Evolutionary conservation across 2,888 invertebrate species (phyloP), one percentile per base, ranked within the genome.

Genomic region (Anthoptus insignis): DNA sequence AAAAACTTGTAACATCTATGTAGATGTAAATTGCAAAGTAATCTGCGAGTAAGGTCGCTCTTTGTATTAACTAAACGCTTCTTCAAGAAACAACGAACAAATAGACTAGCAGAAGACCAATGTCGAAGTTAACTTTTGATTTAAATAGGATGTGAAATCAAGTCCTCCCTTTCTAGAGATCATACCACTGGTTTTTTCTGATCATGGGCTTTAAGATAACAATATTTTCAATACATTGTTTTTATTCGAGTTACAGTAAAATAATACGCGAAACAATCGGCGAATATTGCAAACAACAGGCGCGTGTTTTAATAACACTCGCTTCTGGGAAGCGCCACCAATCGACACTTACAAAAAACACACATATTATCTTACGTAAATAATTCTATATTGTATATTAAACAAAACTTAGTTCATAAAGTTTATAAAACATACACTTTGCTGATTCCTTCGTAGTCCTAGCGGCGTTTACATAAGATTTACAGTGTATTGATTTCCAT

Each of bases 211-310:
- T 21, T 13, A 52, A 24, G 9, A 27, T 16, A 56, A 22, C 21
- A 54, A 42, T 56, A 42, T 42, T 42, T 11, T n/a, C 57, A 45
- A 21, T 24, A 49, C 22, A 39, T 27, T 27, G 27, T 57, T 21
- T 22, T 53, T 57, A 8, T 57, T 57, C 42, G 16, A 29, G 29
- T 57, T 57, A 57, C 29, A 45, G 24, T 27, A 27, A 49, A 29
- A 21, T 29, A 45, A n/a, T 13, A n/a, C 19, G 27, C 19, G 45
- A 21, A 29, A 57, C 57, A 57, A 57, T 57, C 29, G 29, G 13
- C 34, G 34, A 22, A 22, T 45, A 56, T 24, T 45, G 19, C 45
- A 57, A 57, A 57, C 57, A 57, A 6, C 42, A 27, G 27, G 3
- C 29, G 14, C 14, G 29, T 45, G 57, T 57, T 57, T 57, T 11